Percentiles rank a stretch among this genome's conserved stretches.
phyloP scores from a whole-genome alignment of 1,140 invertebrate species.

The Lasaia peninsularis region DNA sequence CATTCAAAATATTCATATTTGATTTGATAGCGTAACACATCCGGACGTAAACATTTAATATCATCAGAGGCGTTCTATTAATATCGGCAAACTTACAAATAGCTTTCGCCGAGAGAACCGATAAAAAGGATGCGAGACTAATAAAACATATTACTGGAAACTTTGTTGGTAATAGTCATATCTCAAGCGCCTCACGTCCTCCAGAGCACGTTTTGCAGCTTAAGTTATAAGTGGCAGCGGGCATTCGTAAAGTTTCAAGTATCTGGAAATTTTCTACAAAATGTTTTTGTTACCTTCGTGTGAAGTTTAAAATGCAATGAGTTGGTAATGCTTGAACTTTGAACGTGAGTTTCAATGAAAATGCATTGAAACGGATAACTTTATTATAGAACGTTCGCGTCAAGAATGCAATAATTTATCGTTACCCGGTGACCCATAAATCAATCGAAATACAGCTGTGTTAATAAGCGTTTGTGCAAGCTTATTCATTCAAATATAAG shows the following conservation, averaged over 20 bases:
- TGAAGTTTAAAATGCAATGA: too few species aligned
- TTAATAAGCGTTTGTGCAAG: too few species aligned
- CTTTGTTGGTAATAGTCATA: conserved; percentile 12
- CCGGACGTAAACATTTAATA: background rate
- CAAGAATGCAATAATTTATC: too few species aligned
- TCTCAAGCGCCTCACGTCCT: conserved; percentile 8
- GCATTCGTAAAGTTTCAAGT: conserved; percentile 7
- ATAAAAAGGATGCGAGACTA: conserved; percentile 12
- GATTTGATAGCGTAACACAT: too few species aligned
- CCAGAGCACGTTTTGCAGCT: background rate
- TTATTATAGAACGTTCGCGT: too few species aligned
- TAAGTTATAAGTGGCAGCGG: conserved; percentile 10
- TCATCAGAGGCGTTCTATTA: background rate
- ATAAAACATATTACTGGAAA: conserved; percentile 9
- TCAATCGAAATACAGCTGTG: too few species aligned
- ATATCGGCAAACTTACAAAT: conserved; percentile 11
- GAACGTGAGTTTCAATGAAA: too few species aligned
- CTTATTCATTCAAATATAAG: too few species aligned
- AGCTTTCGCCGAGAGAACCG: conserved; percentile 7
- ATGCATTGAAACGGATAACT: too few species aligned
- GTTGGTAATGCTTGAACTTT: too few species aligned
- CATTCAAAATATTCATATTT: too few species aligned
- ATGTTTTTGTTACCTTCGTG: background rate
- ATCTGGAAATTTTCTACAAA: background rate
- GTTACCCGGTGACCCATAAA: too few species aligned